Conservation (phyloP, 2,888 invertebrate genomes). For the Aethes cnicana region DNA sequence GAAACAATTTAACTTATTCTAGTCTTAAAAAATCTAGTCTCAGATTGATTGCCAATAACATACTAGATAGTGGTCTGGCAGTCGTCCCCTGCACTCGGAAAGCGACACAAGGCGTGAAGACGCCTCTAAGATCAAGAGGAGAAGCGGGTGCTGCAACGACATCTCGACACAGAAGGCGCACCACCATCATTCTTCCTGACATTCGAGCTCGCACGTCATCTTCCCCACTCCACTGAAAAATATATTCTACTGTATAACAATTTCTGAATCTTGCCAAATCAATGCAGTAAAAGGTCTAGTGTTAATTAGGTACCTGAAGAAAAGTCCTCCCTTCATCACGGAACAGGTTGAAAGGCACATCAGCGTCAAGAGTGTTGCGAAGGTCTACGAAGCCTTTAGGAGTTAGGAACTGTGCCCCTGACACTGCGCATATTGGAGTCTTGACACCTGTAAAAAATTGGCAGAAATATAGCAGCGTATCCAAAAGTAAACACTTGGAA, state of each 20-base stretch:
- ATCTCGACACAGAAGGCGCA: conserved; percentile 90
- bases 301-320: conserved; percentile 84
- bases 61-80: conserved; percentile 84
- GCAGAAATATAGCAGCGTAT: background rate
- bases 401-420: conserved; percentile 91
- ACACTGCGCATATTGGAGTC: conserved; percentile 92
- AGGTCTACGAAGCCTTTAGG: conserved; percentile 90
- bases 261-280: too few relatives aligned
- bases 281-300: too few relatives aligned
- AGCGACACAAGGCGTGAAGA: conserved; percentile 92
- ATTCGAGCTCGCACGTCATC: conserved; percentile 88
- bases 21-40: background rate
- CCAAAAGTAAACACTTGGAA: too few relatives aligned
- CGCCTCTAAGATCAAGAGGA: conserved; percentile 79
- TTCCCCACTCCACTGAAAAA: conserved; percentile 93
- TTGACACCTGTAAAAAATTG: conserved; percentile 83
- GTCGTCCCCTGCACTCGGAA: conserved; percentile 93
- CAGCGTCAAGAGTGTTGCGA: conserved; percentile 88
- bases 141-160: conserved; percentile 79
- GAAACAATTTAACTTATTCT: too few relatives aligned
- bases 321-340: conserved; percentile 92
- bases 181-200: conserved; percentile 91
- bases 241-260: conserved; percentile 29
- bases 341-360: conserved; percentile 91
- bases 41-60: conserved; percentile 52